Conservation (phyloP, 2,797 vertebrate species). For the Triplophysa yarkandensis region DNA sequence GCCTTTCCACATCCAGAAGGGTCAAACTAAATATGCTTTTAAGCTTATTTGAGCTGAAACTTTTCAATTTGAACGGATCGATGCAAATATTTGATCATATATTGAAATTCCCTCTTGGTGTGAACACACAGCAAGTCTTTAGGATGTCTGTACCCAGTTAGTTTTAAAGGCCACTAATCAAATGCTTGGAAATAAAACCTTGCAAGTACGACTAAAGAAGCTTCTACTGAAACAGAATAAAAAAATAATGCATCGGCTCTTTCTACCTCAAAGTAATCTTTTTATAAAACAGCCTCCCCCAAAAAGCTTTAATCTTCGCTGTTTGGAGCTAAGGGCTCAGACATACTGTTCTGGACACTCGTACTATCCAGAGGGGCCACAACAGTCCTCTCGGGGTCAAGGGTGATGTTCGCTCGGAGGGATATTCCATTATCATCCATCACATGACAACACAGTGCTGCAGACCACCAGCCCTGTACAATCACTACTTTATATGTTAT, state of each 20-base stretch:
- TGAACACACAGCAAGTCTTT: too few species aligned
- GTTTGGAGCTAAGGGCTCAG: conserved; percentile 5
- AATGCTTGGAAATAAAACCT: too few species aligned
- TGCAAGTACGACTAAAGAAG: neutral
- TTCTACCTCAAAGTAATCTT: conserved; percentile 4
- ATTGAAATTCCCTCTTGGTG: too few species aligned
- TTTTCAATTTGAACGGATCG: too few species aligned
- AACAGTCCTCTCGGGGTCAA: conserved; percentile 43
- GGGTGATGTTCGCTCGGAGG: conserved; percentile 44
- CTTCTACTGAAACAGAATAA: neutral
- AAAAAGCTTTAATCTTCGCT: conserved; percentile 23
- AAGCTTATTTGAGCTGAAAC: too few species aligned
- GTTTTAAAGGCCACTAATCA: neutral
- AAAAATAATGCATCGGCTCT: neutral
- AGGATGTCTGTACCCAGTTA: too few species aligned
- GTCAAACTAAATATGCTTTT: too few species aligned
- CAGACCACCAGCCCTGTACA: conserved; percentile 8
- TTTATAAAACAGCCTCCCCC: conserved; percentile 11
- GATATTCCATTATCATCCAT: conserved; percentile 41
- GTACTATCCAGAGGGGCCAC: conserved; percentile 25
- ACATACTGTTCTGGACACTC: conserved; percentile 23
- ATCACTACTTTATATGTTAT: conserved; percentile 26
- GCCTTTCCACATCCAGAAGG: too few species aligned
- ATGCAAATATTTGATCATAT: too few species aligned
- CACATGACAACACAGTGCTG: conserved; percentile 18